phyloP scores from a whole-genome alignment of 2,888 invertebrate species.

The Nomada ferruginata region DNA sequence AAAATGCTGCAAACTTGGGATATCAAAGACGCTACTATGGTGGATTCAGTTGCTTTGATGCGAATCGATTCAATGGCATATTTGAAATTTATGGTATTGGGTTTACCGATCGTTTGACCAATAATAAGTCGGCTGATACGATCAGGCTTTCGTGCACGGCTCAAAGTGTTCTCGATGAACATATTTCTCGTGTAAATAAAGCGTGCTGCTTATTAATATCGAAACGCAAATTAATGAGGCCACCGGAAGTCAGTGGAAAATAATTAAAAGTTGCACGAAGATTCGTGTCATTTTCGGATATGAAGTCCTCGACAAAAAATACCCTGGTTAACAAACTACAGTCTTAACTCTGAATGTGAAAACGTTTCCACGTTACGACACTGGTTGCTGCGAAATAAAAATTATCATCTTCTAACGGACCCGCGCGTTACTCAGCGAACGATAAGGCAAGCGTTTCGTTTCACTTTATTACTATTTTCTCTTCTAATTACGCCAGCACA shows the following conservation, averaged over 20 bases:
- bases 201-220: constrained; percentile 37
- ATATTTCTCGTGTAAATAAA: constrained; percentile 35
- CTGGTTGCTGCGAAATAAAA: constrained; percentile 31
- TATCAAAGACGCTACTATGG: not conserved
- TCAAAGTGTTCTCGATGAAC: constrained; percentile 35
- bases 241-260: not conserved
- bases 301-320: not conserved
- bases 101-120: constrained; percentile 37
- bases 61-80: not conserved
- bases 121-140: constrained; percentile 39
- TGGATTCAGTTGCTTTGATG: constrained; percentile 22
- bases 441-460: constrained; percentile 30
- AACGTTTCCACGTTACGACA: constrained; percentile 33
- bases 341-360: constrained; percentile 8
- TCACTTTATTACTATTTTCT: constrained; percentile 36
- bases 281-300: not conserved
- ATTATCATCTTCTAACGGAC: constrained; percentile 24
- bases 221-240: not conserved
- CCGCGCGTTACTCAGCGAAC: constrained; percentile 26
- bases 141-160: not conserved
- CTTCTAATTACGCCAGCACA: constrained; percentile 13
- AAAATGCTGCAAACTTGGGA: not conserved
- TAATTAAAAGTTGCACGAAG: not conserved
- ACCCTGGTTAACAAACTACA: not conserved
- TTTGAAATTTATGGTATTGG: constrained; percentile 37